phyloP scores from a whole-genome alignment of 2,797 vertebrate species.

The Poeciliopsis infans region DNA sequence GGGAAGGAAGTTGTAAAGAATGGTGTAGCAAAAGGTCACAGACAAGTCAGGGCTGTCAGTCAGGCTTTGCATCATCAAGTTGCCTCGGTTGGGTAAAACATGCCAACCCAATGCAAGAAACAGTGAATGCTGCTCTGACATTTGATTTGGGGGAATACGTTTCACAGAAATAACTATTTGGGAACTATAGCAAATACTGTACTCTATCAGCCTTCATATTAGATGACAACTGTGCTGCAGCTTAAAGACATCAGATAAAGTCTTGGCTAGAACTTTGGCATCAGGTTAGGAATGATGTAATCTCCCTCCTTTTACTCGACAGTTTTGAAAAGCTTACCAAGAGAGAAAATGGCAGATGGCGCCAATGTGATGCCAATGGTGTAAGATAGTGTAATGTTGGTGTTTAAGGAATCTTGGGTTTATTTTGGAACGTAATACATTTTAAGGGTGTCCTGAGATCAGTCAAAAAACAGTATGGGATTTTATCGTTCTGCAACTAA shows the following conservation, averaged over 20 bases:
- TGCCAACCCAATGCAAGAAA: conserved; percentile 40
- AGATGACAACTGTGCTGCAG: not conserved
- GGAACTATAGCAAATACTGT: not conserved
- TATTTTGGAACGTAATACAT: not conserved
- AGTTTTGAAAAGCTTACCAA: not conserved
- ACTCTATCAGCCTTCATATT: not conserved
- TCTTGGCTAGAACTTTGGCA: not conserved
- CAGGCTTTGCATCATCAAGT: conserved; percentile 14
- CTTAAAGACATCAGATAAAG: not conserved
- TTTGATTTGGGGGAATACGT: conserved; percentile 11
- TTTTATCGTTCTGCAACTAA: too few species aligned
- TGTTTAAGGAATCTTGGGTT: not conserved
- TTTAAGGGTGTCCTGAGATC: too few species aligned
- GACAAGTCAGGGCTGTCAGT: conserved; percentile 30
- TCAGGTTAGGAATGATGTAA: not conserved
- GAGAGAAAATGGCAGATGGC: not conserved
- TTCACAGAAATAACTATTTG: conserved; percentile 7
- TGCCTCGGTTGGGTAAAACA: conserved; percentile 28
- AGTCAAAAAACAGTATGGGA: too few species aligned
- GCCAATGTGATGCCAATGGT: too few species aligned
- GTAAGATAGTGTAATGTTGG: not conserved
- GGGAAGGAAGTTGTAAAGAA: conserved; percentile 16
- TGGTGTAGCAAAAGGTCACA: conserved; percentile 16
- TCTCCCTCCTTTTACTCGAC: not conserved
- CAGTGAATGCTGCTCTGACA: conserved; percentile 9